Percentiles rank a stretch among this genome's conserved stretches.
phyloP scores from a whole-genome alignment of 1,140 invertebrate genomes.

The Ostrea edulis region DNA sequence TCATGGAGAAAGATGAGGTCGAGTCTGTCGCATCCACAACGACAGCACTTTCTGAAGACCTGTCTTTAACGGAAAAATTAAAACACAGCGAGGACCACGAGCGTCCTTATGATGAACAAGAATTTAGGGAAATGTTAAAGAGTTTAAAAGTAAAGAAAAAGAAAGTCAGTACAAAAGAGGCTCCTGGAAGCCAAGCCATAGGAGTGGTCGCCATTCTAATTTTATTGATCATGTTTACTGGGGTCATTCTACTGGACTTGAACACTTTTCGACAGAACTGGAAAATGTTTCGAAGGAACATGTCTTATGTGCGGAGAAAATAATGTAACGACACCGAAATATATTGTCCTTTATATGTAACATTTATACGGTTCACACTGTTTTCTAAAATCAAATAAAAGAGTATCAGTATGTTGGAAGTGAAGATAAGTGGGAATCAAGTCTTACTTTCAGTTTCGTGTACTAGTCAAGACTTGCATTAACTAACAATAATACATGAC shows the following conservation, averaged over 20 bases:
- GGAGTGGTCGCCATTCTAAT: slow-evolving; percentile 49
- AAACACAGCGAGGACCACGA: not conserved
- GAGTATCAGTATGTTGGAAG: no score
- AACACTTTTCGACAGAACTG: slow-evolving; percentile 46
- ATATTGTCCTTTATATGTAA: not conserved
- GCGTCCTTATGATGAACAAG: not conserved
- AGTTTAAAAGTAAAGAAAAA: slow-evolving; percentile 32
- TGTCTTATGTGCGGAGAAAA: not conserved
- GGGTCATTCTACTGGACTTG: slow-evolving; percentile 45
- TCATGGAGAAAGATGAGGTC: not conserved
- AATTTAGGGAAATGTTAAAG: slow-evolving; percentile 43
- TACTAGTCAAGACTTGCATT: no score
- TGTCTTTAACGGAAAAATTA: not conserved
- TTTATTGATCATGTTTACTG: slow-evolving; percentile 38
- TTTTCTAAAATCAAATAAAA: no score
- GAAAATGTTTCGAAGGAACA: slow-evolving; percentile 42
- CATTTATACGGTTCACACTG: not conserved
- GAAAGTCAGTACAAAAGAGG: slow-evolving; percentile 36
- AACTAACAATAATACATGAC: no score
- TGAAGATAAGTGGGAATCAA: no score
- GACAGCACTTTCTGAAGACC: not conserved
- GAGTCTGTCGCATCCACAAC: not conserved
- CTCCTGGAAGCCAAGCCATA: slow-evolving; percentile 43
- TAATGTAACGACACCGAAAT: not conserved
- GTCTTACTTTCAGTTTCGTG: no score